Evolutionary conservation across 2,113 vertebrate species (phyloP).

Genomic region (Lepisosteus oculatus): DNA sequence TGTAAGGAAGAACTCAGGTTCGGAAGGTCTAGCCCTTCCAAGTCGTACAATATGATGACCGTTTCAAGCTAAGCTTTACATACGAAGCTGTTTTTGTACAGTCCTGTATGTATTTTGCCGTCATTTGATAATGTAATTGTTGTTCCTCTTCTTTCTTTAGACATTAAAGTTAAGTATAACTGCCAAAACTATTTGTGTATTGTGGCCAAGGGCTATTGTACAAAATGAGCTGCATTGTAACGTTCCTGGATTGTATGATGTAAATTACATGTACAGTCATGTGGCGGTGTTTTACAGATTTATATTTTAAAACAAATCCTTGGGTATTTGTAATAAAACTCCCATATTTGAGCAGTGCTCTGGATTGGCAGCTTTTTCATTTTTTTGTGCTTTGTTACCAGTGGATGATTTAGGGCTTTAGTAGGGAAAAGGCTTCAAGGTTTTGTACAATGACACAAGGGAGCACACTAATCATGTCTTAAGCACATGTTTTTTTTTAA

Average conservation of each 20-base stretch:
- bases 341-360: conserved; percentile 32
- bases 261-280: conserved; percentile 63
- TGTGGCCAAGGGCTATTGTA: conserved; percentile 53
- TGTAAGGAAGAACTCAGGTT: conserved; percentile 61
- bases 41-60: conserved; percentile 64
- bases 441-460: no score
- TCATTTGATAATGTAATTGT: conserved; percentile 35
- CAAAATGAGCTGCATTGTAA: conserved; percentile 41
- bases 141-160: conserved; percentile 25
- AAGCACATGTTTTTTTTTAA: no score
- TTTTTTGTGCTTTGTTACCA: neutral
- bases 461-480: no score
- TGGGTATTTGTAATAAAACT: conserved; percentile 61
- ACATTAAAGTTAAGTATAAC: conserved; percentile 42
- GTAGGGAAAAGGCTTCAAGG: no score
- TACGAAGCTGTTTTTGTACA: conserved; percentile 33
- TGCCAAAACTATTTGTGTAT: conserved; percentile 46
- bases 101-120: conserved; percentile 40
- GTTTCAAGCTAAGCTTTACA: conserved; percentile 56
- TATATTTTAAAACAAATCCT: conserved; percentile 56
- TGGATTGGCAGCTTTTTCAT: neutral
- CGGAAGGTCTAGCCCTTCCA: conserved; percentile 56
- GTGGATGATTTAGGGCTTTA: no score
- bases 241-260: conserved; percentile 45
- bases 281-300: conserved; percentile 55